Base-by-base conservation (phyloP, 2,113 vertebrate species). In the Danio rerio region DNA sequence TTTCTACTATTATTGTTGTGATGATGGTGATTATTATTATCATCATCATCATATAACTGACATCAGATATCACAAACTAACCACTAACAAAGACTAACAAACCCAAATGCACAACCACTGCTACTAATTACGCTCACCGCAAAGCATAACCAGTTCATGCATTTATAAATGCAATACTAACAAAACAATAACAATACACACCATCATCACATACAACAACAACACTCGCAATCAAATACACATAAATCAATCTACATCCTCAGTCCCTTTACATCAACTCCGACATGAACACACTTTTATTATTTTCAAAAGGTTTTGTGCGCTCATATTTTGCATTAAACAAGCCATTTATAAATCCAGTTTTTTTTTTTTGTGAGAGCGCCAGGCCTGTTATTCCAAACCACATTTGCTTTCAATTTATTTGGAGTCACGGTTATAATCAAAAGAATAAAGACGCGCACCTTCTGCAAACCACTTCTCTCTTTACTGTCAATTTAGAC, bases 371-470 rank as follows among this genome's bases (percentile, higher is more conserved):
- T 75, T 47, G 42, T 53, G 74, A 66, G 50, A 68, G 59, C 43
- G 74, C 49, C 58, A 20, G 56, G 47, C 66, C 68, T 85, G 81
- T 80, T 82, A 70, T 80, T 61, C 50, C 78, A 78, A 74, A 66
- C 71, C 55, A 80, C 55, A 80, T 84, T 82, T 84, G 70, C 68
- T 69, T 80, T 80, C 75, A 62, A 75, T 82, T 82, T 83, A 84
- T 82, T 82, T 78, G 77, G 74, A 82, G 68, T 66, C 75, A 78
- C 70, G 75, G 62, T 78, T 66, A 15, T 68, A 72, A 65, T 80
- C 20, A 59, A 68, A 65, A 15, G 47, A 79, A 85, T 74, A 82
- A 85, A 82, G 59, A 50, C 40, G 70, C 16, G 69, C 58, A 78
- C 66, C 66, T 78, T 72, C 59, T 40, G 5, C 61, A 63, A 77